These are phyloP conservation scores for Trochalopteron elliotii DNA, from an alignment of 2,113 vertebrate species.

Conservation along the genomic window DNA sequence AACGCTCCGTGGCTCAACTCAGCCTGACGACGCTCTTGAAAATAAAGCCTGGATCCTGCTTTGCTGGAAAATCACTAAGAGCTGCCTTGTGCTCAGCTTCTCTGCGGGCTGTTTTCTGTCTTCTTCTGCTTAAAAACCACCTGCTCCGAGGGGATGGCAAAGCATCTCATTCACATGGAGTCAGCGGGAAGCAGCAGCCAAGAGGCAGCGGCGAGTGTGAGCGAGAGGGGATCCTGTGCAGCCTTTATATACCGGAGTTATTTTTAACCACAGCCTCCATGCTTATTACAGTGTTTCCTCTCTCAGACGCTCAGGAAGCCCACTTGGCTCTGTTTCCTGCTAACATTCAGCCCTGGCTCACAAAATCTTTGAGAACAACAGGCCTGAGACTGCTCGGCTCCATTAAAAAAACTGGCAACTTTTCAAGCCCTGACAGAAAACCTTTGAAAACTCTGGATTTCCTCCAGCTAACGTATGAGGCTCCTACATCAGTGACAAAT, in stretches of 20 bases:
- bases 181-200: conserved; percentile 10
- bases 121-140: conserved; percentile 9
- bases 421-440: conserved; percentile 71
- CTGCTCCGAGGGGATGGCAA: conserved; percentile 16
- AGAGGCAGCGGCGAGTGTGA: conserved; percentile 72
- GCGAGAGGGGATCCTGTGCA: conserved; percentile 77
- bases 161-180: neutral
- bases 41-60: neutral
- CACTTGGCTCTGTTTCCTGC: conserved; percentile 90
- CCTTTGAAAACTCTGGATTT: conserved; percentile 75
- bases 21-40: rapidly evolving
- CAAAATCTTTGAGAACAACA: conserved; percentile 88
- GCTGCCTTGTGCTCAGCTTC: neutral
- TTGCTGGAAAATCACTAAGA: neutral
- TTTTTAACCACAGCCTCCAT: conserved; percentile 94
- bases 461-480: conserved; percentile 73
- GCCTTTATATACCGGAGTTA: conserved; percentile 93
- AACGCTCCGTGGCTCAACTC: rapidly evolving
- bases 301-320: conserved; percentile 90
- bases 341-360: conserved; percentile 82
- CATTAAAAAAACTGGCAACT: conserved; percentile 73
- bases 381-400: conserved; percentile 77
- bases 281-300: conserved; percentile 90
- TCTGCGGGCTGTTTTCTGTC: neutral
- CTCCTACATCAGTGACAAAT: conserved; percentile 66